phyloP scores from a whole-genome alignment of 2,888 invertebrate species.

The Abscondita cerata region DNA sequence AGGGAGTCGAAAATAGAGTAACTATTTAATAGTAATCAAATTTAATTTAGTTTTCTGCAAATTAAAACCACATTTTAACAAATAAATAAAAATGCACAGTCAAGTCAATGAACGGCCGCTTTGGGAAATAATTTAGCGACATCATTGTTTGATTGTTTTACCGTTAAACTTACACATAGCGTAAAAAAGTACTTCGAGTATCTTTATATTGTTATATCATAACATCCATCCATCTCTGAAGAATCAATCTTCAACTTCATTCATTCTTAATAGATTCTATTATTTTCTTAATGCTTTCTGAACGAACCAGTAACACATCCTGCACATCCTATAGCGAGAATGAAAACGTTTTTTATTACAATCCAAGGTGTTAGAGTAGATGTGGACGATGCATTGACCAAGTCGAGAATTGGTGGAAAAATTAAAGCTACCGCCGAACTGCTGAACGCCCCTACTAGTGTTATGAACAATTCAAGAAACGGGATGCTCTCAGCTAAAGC shows the following conservation, averaged over 20 bases:
- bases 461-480: slow-evolving; percentile 85
- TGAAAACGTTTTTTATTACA: slow-evolving; percentile 67
- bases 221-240: no score
- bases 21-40: no score
- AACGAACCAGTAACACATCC: slow-evolving; percentile 80
- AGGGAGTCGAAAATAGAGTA: no score
- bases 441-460: slow-evolving; percentile 89
- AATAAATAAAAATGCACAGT: no score
- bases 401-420: slow-evolving; percentile 87
- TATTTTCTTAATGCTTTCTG: slow-evolving; percentile 65
- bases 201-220: no score
- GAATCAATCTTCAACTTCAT: slow-evolving; percentile 19
- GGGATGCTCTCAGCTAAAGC: slow-evolving; percentile 86
- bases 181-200: no score
- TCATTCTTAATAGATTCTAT: slow-evolving; percentile 12
- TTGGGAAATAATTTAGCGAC: no score
- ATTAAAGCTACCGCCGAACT: slow-evolving; percentile 86
- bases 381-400: slow-evolving; percentile 72
- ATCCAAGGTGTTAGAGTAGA: slow-evolving; percentile 60
- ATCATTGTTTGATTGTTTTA: no score
- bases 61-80: no score
- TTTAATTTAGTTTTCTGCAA: no score
- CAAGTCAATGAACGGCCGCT: no score
- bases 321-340: slow-evolving; percentile 70
- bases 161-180: no score